Evolutionary conservation across 2,113 vertebrate genomes (phyloP).

Genomic region (Hydrolagus affinis): DNA sequence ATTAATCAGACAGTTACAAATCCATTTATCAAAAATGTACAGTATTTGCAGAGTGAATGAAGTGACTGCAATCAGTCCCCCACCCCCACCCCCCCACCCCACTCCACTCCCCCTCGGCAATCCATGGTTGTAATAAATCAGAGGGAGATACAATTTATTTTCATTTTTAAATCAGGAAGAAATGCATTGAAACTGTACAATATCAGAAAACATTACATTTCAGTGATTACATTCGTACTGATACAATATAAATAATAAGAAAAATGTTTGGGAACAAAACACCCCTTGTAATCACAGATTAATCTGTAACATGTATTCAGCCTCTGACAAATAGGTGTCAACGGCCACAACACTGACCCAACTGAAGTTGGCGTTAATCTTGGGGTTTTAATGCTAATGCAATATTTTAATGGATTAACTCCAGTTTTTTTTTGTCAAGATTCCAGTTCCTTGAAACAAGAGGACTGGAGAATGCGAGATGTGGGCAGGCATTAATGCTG

Average conservation of each 20-base stretch:
- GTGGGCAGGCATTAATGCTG: not conserved
- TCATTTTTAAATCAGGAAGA: not conserved
- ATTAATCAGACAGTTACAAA: conserved; percentile 31
- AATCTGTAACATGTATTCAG: not conserved
- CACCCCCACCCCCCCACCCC: not conserved
- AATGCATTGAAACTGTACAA: conserved; percentile 18
- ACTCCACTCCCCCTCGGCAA: not conserved
- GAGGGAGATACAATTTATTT: not conserved
- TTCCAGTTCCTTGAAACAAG: not conserved
- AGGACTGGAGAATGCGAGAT: not conserved
- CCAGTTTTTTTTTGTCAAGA: not conserved
- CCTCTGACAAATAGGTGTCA: not conserved
- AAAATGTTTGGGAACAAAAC: conserved; percentile 6
- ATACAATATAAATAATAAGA: conserved; percentile 21
- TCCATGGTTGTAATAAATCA: conserved; percentile 9
- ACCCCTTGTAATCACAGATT: not conserved
- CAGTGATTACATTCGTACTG: not conserved
- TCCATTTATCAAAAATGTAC: conserved; percentile 23
- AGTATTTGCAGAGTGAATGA: conserved; percentile 29
- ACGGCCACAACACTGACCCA: not conserved
- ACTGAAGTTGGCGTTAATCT: not conserved
- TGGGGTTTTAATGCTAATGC: not conserved
- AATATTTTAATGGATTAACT: not conserved
- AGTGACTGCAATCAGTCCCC: not conserved
- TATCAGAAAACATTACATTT: conserved; percentile 18